These are phyloP conservation scores for Strix uralensis DNA, from an alignment of 2,113 vertebrate species.

Conservation along the genomic window DNA sequence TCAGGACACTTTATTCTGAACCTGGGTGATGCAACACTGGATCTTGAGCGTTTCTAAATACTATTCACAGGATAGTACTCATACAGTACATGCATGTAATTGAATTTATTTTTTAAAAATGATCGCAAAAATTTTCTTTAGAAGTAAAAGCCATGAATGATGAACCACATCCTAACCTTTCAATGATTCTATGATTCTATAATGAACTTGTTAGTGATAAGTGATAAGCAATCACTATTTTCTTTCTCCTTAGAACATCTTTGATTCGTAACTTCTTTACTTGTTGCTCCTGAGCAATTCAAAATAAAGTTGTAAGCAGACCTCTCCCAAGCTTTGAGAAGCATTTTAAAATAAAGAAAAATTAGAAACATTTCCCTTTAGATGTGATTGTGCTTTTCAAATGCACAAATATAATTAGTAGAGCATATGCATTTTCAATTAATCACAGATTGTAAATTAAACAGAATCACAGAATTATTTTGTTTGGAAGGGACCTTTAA, in stretches of 20 bases:
- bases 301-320: neutral
- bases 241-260: neutral
- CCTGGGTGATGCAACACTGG: neutral
- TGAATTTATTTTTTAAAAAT: neutral
- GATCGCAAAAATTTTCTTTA: neutral
- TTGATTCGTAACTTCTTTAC: neutral
- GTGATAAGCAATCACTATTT: neutral
- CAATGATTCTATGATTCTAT: neutral
- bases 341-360: neutral
- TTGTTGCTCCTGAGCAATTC: neutral
- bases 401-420: neutral
- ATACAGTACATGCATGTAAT: neutral
- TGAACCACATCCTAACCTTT: neutral
- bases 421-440: neutral
- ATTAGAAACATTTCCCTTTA: neutral
- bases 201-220: neutral
- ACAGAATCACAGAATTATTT: neutral
- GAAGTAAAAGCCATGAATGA: neutral
- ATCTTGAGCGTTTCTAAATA: neutral
- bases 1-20: neutral
- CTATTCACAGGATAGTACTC: neutral
- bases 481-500: neutral
- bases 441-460: neutral
- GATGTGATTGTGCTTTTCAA: neutral
- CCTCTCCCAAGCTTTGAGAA: neutral